Percentiles rank a stretch among this genome's conserved stretches.
phyloP scores from a whole-genome alignment of 1,140 invertebrate species.

The Drosophila hydei region DNA sequence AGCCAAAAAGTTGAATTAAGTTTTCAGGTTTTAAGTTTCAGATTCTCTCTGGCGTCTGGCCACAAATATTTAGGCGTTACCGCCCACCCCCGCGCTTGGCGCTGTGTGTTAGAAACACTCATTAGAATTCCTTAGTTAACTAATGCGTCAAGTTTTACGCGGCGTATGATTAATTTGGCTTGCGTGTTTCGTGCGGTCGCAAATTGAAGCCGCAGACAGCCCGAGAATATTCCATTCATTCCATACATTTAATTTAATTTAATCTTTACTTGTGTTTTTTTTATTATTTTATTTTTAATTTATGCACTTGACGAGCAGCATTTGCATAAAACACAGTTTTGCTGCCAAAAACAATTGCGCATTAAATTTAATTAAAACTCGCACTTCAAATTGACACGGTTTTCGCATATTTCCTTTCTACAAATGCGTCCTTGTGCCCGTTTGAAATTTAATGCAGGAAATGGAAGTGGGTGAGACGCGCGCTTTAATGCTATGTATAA shows the following conservation, averaged over 20 bases:
- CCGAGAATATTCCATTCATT: conserved; percentile 5
- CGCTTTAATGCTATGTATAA: not conserved
- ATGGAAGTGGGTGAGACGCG: not conserved
- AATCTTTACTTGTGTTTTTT: not conserved
- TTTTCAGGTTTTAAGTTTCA: conserved; percentile 24
- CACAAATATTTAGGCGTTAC: conserved; percentile 16
- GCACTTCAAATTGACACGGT: conserved; percentile 38
- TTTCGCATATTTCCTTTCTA: conserved; percentile 10
- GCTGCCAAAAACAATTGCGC: conserved; percentile 45
- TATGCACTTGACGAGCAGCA: conserved; percentile 34
- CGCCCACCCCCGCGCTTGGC: not conserved
- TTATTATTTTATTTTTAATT: conserved; percentile 30
- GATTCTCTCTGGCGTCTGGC: conserved; percentile 16
- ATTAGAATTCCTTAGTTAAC: conserved; percentile 45
- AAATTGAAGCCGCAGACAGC: conserved; percentile 7
- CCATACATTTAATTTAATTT: not conserved
- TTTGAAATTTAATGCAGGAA: not conserved
- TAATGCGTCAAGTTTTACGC: conserved; percentile 47
- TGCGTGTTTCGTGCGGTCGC: conserved; percentile 24
- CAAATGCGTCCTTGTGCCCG: conserved; percentile 13
- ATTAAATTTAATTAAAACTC: conserved; percentile 66
- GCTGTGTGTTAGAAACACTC: conserved; percentile 5
- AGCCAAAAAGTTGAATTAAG: conserved; percentile 26
- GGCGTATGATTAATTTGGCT: conserved; percentile 51
- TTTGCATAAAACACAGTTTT: conserved; percentile 43